A percentile compares a stretch with the other conserved stretches of the same genome.
Conservation (phyloP, 2,888 invertebrate species). For the Atrina japonica region DNA sequence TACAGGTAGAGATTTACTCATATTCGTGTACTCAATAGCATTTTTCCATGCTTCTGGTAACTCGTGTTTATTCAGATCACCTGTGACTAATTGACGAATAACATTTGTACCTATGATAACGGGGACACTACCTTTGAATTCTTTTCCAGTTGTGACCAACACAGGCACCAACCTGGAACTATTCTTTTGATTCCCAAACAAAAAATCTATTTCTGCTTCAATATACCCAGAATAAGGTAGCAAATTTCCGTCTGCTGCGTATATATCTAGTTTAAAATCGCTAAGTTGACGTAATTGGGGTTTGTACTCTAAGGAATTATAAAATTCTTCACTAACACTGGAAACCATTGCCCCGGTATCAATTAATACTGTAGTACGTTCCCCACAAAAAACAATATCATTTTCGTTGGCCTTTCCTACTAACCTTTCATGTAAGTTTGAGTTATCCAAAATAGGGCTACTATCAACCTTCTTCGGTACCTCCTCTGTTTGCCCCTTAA, state of each 20-base stretch:
- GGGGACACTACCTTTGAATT: too few species aligned
- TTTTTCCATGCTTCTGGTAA: too few species aligned
- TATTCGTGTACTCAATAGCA: too few species aligned
- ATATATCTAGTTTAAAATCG: not conserved
- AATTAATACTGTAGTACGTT: not conserved
- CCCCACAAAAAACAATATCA: not conserved
- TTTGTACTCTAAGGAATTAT: not conserved
- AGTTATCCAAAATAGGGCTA: not conserved
- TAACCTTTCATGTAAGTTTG: not conserved
- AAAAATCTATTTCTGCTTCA: not conserved
- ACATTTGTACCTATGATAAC: too few species aligned
- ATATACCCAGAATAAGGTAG: conserved; percentile 14
- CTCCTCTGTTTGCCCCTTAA: not conserved
- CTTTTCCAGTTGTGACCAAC: too few species aligned
- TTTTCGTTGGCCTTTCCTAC: not conserved
- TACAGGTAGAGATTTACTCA: too few species aligned
- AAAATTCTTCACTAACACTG: conserved; percentile 1
- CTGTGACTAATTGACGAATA: too few species aligned
- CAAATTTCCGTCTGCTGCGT: conserved; percentile 6
- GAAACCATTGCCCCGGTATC: not conserved
- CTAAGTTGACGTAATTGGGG: not conserved
- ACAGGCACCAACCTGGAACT: too few species aligned
- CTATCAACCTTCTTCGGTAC: not conserved
- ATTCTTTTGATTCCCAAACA: not conserved
- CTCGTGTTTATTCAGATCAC: too few species aligned